Evolutionary conservation across 2,888 invertebrate genomes (phyloP).

Genomic region (Acanthoscelides obtectus): DNA sequence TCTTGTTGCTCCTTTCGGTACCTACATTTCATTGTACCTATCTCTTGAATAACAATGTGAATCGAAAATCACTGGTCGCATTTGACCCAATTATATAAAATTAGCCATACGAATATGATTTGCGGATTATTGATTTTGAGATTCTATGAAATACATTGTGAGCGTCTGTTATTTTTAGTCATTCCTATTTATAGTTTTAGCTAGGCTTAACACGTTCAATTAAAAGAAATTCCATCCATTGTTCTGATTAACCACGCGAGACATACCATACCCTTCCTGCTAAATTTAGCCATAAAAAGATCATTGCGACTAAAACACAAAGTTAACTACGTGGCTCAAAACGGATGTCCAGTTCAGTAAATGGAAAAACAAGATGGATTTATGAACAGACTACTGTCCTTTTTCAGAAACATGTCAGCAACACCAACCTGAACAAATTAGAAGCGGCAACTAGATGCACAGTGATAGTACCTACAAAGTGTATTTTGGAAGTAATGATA

Average conservation of each 20-base stretch:
- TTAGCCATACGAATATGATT: neutral
- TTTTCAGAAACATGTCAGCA: slow-evolving; percentile 13
- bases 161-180: neutral
- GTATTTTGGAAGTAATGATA: slow-evolving; percentile 9
- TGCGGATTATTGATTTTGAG: neutral
- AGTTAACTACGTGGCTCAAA: too few species aligned
- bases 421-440: slow-evolving; percentile 8
- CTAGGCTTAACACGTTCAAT: neutral
- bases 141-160: neutral
- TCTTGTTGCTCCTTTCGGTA: too few species aligned
- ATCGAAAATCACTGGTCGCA: too few species aligned
- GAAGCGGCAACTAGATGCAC: slow-evolving; percentile 21
- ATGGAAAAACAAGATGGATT: too few species aligned
- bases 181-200: neutral
- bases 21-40: too few species aligned
- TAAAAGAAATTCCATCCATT: neutral
- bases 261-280: neutral
- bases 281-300: neutral
- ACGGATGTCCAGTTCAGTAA: too few species aligned
- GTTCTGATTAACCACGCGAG: neutral
- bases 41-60: too few species aligned
- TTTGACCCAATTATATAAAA: too few species aligned
- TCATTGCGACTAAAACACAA: neutral
- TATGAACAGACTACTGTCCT: slow-evolving; percentile 11
- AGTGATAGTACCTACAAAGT: slow-evolving; percentile 5